Evolutionary conservation across 2,113 vertebrate genomes (phyloP).

Genomic region (Tyrannus savana): DNA sequence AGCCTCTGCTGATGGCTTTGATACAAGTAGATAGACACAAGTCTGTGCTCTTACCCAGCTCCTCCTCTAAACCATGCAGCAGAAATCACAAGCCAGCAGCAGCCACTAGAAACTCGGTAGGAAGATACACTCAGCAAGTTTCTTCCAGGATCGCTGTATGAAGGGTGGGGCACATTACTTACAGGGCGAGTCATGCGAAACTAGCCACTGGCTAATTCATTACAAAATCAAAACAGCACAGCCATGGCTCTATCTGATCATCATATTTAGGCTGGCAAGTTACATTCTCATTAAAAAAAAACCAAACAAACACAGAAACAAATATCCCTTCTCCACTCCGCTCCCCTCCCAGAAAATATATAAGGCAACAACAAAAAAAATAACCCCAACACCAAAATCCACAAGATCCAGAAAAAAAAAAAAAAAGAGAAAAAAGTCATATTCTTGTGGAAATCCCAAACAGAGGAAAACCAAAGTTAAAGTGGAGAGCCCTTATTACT

Average conservation of each 20-base stretch:
- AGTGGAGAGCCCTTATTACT: not conserved
- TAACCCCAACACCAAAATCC: not conserved
- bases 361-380: not conserved
- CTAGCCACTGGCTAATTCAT: not conserved
- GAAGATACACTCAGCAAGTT: not conserved
- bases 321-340: not conserved
- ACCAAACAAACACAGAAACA: not conserved
- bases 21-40: not conserved
- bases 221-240: not conserved
- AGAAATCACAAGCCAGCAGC: not conserved
- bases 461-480: not conserved
- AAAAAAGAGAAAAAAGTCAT: not conserved
- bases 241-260: not conserved
- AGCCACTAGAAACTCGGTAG: not conserved
- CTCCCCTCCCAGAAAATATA: no score
- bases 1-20: not conserved
- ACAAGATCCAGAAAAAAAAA: not conserved
- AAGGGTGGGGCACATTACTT: not conserved
- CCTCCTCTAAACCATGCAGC: not conserved
- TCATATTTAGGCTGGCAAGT: not conserved
- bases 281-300: not conserved
- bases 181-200: not conserved
- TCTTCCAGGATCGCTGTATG: not conserved
- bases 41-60: not conserved
- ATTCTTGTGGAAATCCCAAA: not conserved